Evolutionary conservation across 2,113 vertebrate species (phyloP), one percentile per base, ranked within the genome.

Genomic region (Noctilio leporinus): DNA sequence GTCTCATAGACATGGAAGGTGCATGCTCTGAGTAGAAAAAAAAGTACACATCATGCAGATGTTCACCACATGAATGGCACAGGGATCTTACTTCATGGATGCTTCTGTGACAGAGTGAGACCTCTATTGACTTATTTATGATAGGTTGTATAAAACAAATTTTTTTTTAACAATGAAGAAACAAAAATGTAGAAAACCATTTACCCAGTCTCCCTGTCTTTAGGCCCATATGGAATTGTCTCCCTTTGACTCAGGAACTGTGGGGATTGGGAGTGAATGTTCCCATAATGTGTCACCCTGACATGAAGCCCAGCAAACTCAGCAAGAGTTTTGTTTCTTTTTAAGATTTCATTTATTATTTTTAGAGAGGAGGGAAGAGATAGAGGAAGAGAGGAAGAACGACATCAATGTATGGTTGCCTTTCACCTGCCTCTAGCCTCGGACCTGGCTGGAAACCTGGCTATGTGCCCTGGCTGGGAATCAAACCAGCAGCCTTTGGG

Each of bases 121-220:
- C 95, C 97, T 97, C 87, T 97, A 35, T 88, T 95, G 95, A 96
- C 84, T 97, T 97, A 97, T 96, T 97, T 96, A 87, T 88, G 80
- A 91, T 67, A 90, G 45, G 47, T 10, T 96, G 49, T 95, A 94
- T 94, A 95, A 91, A 98, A 98, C 97, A 98, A 97, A 98, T 95
- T 20, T 93, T 96, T 96, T 97, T 86, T 86, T 86, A 97, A 96
- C 73, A 88, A 70, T n/a, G 64, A 86, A 30, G 62, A 82, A 10
- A 40, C 15, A 35, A 5, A 93, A 80, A 22, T n/a, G 72, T 16
- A 55, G 20, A 51, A 55, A 38, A 10, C 1, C 22, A n/a, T 43
- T 14, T 83, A n/a, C 67, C 7, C 30, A 80, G 15, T 6, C 14
- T 87, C 11, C 67, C 40, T 55, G 45, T 30, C 33, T 76, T 59